Base-by-base conservation (phyloP, 35 echinoderm and acorn worm species). In the Ophiothrix spiculata region DNA sequence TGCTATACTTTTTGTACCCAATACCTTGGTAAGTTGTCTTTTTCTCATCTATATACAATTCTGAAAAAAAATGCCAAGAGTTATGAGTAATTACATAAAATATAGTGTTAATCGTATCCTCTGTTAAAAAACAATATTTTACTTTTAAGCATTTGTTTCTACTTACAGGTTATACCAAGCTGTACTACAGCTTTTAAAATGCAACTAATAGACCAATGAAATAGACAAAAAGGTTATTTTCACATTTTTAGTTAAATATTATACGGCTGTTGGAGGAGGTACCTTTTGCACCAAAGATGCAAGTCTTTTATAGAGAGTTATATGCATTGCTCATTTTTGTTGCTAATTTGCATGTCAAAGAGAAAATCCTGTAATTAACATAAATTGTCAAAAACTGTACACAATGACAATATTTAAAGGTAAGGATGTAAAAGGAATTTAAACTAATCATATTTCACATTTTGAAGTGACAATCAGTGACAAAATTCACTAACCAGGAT, bases 1-100 rank as follows among this genome's bases (percentile, higher is more conserved):
- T 37, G 16, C 49, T 45, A 36, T 69, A 86, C 21, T 81, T 88
- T 32, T 79, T 89, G 60, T 54, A 93, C 23, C 91, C 91, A 0
- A 93, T 15, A 4, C 21, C 86, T 80, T 84, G 64, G 41, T 93
- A 93, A 54, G 69, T 85, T 31, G 84, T 40, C 17, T 93, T 83
- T 64, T 93, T 89, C 25, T 75, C 35, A 56, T 93, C 91, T 35
- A 93, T 85, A 42, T 89, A 93, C 39, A 93, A 85, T 80, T 93
- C 91, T 93, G 87, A 40, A 41, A 79, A 74, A n/a, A 56, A 39
- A 87, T 74, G 46, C 39, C 0, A 74, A 75, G 4, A 2, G 1
- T 39, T 36, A 6, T 19, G 28, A 15, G 29, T 28, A 79, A 85
- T 76, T 76, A 23, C 21, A n/a, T n/a, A n/a, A n/a, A n/a, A n/a